Percentiles rank a stretch among this genome's conserved stretches.
Conservation (phyloP, 2,113 vertebrate genomes). For the Calidris pygmaea region DNA sequence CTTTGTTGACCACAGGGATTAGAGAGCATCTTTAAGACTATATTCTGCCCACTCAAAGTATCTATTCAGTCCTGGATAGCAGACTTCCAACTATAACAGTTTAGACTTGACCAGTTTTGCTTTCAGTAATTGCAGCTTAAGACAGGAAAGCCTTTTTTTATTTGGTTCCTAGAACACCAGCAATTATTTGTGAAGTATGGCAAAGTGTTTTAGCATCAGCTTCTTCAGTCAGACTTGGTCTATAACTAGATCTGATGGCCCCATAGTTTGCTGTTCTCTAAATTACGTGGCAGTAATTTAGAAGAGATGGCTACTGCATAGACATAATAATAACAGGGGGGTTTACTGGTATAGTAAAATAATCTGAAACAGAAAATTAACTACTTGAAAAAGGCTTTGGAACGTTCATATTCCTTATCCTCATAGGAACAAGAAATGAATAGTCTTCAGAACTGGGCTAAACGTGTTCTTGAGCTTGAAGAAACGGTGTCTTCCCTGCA, state of each 20-base stretch:
- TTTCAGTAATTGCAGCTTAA: background rate
- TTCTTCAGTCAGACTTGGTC: background rate
- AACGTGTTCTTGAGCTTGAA: conserved; percentile 73
- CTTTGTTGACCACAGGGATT: background rate
- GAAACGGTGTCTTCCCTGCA: conserved; percentile 71
- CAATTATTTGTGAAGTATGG: background rate
- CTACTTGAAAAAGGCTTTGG: background rate
- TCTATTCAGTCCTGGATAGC: background rate
- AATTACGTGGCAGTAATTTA: background rate
- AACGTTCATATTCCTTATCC: background rate
- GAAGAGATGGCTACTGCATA: background rate
- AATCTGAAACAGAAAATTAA: background rate
- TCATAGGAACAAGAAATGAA: conserved; percentile 64
- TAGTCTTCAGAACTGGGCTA: conserved; percentile 60
- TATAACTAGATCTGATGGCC: background rate
- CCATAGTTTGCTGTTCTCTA: background rate
- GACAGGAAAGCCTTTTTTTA: background rate
- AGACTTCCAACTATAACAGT: background rate
- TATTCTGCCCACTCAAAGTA: background rate
- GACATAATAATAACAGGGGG: background rate
- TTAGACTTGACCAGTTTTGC: background rate
- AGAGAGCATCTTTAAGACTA: background rate
- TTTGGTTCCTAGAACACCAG: background rate
- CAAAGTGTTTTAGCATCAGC: background rate
- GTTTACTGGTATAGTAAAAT: background rate